These are phyloP conservation scores for Oscarella lobularis DNA, from an alignment of 37 sponge, comb jelly and placozoan genomes.

Conservation along the genomic window DNA sequence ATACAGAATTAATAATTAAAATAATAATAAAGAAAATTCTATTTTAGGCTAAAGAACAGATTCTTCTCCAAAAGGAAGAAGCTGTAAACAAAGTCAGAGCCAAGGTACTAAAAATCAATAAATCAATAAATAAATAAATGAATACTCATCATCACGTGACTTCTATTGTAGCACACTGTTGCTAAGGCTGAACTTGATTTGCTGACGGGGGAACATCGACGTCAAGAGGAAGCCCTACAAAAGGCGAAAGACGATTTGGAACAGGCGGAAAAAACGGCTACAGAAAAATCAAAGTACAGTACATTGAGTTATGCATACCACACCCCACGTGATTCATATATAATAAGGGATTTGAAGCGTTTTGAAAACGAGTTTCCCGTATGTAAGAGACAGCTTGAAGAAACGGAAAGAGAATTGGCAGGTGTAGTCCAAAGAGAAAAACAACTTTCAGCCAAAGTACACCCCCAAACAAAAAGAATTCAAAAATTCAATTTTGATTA, in stretches of 20 bases:
- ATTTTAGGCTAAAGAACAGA: constrained; percentile 43
- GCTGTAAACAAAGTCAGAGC: constrained; percentile 54
- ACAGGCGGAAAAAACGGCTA: constrained; percentile 6
- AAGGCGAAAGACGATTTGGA: constrained; percentile 30
- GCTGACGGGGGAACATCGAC: constrained; percentile 26
- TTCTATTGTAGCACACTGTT: constrained; percentile 50
- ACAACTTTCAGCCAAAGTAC: not conserved
- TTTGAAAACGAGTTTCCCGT: not conserved
- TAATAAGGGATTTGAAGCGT: not conserved
- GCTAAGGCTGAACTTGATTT: constrained; percentile 64
- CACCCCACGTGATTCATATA: not conserved
- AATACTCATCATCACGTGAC: not conserved
- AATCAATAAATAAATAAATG: too few species aligned
- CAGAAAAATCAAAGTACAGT: constrained; percentile 17
- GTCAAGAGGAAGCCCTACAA: constrained; percentile 27
- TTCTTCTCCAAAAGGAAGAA: constrained; percentile 43
- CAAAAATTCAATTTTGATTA: too few species aligned
- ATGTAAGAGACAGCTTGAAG: not conserved
- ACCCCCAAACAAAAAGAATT: too few species aligned
- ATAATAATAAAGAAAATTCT: too few species aligned
- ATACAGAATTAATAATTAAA: constrained; percentile 18
- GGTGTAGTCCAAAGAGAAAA: not conserved
- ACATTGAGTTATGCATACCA: not conserved
- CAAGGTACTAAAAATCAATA: constrained; percentile 5
- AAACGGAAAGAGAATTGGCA: not conserved